Base-by-base conservation (phyloP, 2,888 invertebrate species). In the Cactoblastis cactorum region DNA sequence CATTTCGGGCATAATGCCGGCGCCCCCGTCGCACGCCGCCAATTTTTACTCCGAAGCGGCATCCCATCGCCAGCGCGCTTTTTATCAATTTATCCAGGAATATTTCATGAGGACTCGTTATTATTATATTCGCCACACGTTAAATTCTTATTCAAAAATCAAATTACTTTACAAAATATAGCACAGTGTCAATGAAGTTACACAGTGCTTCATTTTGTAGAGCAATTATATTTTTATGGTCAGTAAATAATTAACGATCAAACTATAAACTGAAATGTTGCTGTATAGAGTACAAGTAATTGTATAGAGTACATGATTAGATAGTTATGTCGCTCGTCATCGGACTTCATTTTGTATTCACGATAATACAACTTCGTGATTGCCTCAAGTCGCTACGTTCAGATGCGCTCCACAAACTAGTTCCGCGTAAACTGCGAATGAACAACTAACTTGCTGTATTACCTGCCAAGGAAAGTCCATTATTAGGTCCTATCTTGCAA, bases 1-100 rank as follows among this genome's bases (percentile, higher is more conserved):
- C 88, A 88, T 84, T 84, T 84, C 77, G 80, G 82, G 84, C 77
- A 88, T 86, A 88, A 88, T 87, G 70, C 80, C 72, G 67, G 65
- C 65, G 61, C 64, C 79, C 71, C 79, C 71, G 74, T 71, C 72
- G 69, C 62, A 59, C 69, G 73, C 63, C 69, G 72, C 76, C 77
- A 77, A 83, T 83, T 83, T 84, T 80, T 80, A 72, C 77, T 70
- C 68, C 73, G 70, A 80, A 79, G 76, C 71, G 70, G 65, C 76
- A 71, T 77, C 71, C 67, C 76, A 70, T 56, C 59, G 71, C 75
- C 22, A 22, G 28, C 8, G 65, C 68, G 69, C 72, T 77, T 80
- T 83, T 79, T 78, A 80, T 78, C 76, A 77, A 72, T 71, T 79
- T 77, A 81, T 82, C 68, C 74, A 67, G 63, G 67, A 77, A 77